Evolutionary conservation across 2,888 invertebrate genomes (phyloP).

Genomic region (Phanerotoma sp.): DNA sequence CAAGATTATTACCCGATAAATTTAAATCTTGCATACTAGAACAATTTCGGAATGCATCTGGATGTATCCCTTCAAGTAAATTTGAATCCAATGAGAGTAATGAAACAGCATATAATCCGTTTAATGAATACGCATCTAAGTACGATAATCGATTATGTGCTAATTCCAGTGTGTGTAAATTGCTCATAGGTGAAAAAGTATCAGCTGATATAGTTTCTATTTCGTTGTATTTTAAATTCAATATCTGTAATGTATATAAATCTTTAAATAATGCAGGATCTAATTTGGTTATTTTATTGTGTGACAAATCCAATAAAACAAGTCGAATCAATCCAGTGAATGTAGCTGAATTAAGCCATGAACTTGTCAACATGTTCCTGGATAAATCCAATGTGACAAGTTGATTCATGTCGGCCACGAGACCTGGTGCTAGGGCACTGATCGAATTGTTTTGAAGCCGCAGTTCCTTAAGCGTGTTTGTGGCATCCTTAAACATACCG

Average conservation of each 20-base stretch:
- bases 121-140: slow-evolving; percentile 82
- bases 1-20: slow-evolving; percentile 83
- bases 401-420: slow-evolving; percentile 84
- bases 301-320: slow-evolving; percentile 82
- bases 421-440: slow-evolving; percentile 78
- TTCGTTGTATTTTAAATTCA: slow-evolving; percentile 83
- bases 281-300: slow-evolving; percentile 78
- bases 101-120: slow-evolving; percentile 85
- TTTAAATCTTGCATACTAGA: slow-evolving; percentile 88
- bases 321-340: slow-evolving; percentile 87
- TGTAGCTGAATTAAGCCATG: slow-evolving; percentile 82
- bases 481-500: slow-evolving; percentile 78
- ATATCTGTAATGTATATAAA: slow-evolving; percentile 83
- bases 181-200: slow-evolving; percentile 89
- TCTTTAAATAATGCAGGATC: slow-evolving; percentile 85
- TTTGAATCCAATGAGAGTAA: slow-evolving; percentile 85
- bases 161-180: slow-evolving; percentile 83
- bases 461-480: slow-evolving; percentile 80
- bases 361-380: slow-evolving; percentile 80
- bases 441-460: slow-evolving; percentile 91
- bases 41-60: slow-evolving; percentile 87
- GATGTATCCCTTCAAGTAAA: slow-evolving; percentile 78
- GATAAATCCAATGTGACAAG: slow-evolving; percentile 83
- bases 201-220: slow-evolving; percentile 83
- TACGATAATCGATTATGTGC: slow-evolving; percentile 84